Percentiles rank a stretch among this genome's conserved stretches.
Evolutionary conservation across 2,888 invertebrate genomes (phyloP).

Genomic region (Oscheius sp.): DNA sequence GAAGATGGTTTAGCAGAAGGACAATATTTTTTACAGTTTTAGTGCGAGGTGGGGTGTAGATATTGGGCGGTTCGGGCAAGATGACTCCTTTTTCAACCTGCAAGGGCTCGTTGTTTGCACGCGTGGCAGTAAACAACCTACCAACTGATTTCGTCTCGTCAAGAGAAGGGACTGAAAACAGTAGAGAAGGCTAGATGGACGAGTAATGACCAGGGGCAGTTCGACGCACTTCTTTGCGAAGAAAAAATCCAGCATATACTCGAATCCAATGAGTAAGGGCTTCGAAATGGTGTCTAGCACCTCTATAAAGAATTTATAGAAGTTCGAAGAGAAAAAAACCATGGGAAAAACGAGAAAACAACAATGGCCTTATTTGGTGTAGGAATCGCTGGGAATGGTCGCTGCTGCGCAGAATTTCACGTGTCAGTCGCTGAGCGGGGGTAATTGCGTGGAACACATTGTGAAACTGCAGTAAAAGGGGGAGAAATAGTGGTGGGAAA

Average conservation of each 20-base stretch:
- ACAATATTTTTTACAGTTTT: background rate
- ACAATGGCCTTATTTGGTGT: too few relatives aligned
- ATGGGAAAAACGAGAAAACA: background rate
- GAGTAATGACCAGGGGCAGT: slow-evolving; percentile 54
- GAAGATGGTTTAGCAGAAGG: background rate
- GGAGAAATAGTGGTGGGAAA: too few relatives aligned
- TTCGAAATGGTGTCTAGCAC: slow-evolving; percentile 40
- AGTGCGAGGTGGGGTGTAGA: slow-evolving; percentile 1
- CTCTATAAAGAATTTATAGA: slow-evolving; percentile 21
- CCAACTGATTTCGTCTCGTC: slow-evolving; percentile 42
- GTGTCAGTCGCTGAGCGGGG: too few relatives aligned
- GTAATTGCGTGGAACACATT: too few relatives aligned
- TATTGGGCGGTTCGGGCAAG: background rate
- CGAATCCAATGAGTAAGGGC: slow-evolving; percentile 44
- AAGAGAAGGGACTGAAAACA: slow-evolving; percentile 42
- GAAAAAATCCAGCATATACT: slow-evolving; percentile 44
- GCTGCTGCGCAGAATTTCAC: too few relatives aligned
- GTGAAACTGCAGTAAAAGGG: too few relatives aligned
- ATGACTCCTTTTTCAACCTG: slow-evolving; percentile 4
- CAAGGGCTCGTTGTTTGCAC: slow-evolving; percentile 21
- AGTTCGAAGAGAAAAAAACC: background rate
- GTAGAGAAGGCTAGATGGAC: slow-evolving; percentile 53
- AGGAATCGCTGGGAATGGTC: background rate
- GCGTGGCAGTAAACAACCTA: slow-evolving; percentile 24
- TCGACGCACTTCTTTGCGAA: slow-evolving; percentile 45